These are phyloP conservation scores for Monochamus alternatus DNA, from an alignment of 2,888 invertebrate genomes.

Conservation along the genomic window DNA sequence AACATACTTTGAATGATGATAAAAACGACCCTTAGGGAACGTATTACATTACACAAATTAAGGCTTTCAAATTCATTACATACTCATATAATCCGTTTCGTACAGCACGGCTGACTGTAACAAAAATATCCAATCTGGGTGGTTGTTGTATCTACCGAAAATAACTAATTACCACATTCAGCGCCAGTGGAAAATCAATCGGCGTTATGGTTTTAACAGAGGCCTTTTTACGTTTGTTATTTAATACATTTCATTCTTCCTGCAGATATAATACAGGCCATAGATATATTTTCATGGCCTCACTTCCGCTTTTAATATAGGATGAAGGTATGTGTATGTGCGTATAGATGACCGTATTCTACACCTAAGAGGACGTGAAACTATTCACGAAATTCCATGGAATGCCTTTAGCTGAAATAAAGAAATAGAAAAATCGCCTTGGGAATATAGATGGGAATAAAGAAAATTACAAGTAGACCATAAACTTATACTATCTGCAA, in stretches of 20 bases:
- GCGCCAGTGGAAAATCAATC: background rate
- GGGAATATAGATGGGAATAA: slow-evolving; percentile 23
- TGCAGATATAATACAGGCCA: slow-evolving; percentile 6
- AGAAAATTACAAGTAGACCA: slow-evolving; percentile 13
- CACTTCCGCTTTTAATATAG: slow-evolving; percentile 22
- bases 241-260: slow-evolving; percentile 10
- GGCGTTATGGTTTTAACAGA: background rate
- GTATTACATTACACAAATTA: too few species aligned
- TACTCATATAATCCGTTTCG: too few species aligned
- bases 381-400: slow-evolving; percentile 32
- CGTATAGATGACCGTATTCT: slow-evolving; percentile 33
- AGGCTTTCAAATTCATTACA: too few species aligned
- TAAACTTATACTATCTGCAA: too few species aligned
- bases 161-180: background rate
- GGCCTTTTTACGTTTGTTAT: background rate
- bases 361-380: slow-evolving; percentile 30
- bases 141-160: background rate
- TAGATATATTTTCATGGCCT: slow-evolving; percentile 28
- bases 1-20: too few species aligned
- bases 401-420: slow-evolving; percentile 18
- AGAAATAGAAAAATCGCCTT: slow-evolving; percentile 26
- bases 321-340: slow-evolving; percentile 27
- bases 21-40: too few species aligned
- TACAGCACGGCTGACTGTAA: background rate
- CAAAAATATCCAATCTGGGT: too few species aligned